Evolutionary conservation across 23 tunicate genomes (phyloP).

Genomic region (Aplidium turbinatum): DNA sequence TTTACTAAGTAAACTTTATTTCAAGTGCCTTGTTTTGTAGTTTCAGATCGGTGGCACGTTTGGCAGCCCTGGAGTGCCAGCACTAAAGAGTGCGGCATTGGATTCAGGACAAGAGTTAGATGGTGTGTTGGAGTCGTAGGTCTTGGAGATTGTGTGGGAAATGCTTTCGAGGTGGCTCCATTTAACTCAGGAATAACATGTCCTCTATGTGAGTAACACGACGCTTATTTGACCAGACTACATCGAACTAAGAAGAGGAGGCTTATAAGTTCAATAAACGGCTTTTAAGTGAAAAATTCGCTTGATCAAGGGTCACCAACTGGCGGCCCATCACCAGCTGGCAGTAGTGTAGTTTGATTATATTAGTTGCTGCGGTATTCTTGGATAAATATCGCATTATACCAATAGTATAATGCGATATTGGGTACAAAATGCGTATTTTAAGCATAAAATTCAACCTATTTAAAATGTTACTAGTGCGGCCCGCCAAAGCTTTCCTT

Average conservation of each 20-base stretch:
- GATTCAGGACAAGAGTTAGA: conserved; percentile 6
- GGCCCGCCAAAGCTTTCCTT: too few relatives aligned
- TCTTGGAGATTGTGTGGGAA: conserved; percentile 9
- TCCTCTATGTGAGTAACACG: conserved; percentile 12
- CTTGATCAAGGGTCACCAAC: too few relatives aligned
- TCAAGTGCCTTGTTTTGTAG: background rate
- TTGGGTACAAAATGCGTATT: too few relatives aligned
- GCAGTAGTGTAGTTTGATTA: too few relatives aligned
- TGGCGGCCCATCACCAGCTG: too few relatives aligned
- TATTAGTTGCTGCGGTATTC: too few relatives aligned
- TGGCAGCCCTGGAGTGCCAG: conserved; percentile 34
- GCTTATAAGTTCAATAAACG: background rate
- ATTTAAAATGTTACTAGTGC: too few relatives aligned
- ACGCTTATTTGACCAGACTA: background rate
- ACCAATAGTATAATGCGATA: too few relatives aligned
- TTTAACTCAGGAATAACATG: conserved; percentile 21
- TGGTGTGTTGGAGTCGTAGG: conserved; percentile 25
- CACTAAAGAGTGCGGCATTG: conserved; percentile 15
- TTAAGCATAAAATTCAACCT: too few relatives aligned
- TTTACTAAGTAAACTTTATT: too few relatives aligned
- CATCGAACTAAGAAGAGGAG: background rate
- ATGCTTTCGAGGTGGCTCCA: background rate
- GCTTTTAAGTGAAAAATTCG: too few relatives aligned
- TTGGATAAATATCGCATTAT: too few relatives aligned
- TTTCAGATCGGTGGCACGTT: conserved; percentile 20